Evolutionary conservation across 2,888 invertebrate genomes (phyloP), one percentile per base, ranked within the genome.

Genomic region (Cheilosia urbana): DNA sequence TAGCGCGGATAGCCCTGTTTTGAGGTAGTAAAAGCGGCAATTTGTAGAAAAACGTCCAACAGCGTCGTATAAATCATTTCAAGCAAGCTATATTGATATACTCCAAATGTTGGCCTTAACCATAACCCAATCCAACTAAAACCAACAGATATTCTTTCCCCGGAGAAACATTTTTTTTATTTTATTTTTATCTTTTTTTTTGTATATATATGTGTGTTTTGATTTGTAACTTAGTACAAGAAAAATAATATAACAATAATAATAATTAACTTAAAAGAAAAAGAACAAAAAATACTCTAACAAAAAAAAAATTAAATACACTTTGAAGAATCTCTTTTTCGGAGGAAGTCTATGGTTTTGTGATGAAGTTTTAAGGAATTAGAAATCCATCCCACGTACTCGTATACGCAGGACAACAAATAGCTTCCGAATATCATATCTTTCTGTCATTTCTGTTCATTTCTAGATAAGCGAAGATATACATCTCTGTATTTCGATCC

Each of bases 81-180:
- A 30, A 30, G 30, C 7, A 2, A 2, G 7, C 11, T 37, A 4
- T 37, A 13, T 13, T 11, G 3, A 37, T 4, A 37, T 4, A 37
- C 2, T 37, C 37, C 34, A 11, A 34, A 2, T 17, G 17, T 45
- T 6, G 17, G 17, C 45, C n/a, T 7, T 2, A 17, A n/a, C 45
- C n/a, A 2, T 2, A 17, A n/a, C 17, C n/a, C n/a, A 17, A 45
- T 17, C 7, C n/a, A 9, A 19, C 24, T 17, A 37, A 47, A 15
- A 30, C 17, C 49, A 66, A 51, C 51, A 90, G 90, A 90, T 88
- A 80, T 89, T 87, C 65, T 89, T 90, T 89, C 91, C 91, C 91
- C 91, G 91, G 91, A 91, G 91, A 91, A 91, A 90, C 90, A 89
- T 90, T 90, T 90, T 90, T 88, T 88, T 90, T 89, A n/a, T 90